Evolutionary conservation across 2,113 vertebrate species (phyloP), one percentile per base, ranked within the genome.

Genomic region (Callospermophilus lateralis): DNA sequence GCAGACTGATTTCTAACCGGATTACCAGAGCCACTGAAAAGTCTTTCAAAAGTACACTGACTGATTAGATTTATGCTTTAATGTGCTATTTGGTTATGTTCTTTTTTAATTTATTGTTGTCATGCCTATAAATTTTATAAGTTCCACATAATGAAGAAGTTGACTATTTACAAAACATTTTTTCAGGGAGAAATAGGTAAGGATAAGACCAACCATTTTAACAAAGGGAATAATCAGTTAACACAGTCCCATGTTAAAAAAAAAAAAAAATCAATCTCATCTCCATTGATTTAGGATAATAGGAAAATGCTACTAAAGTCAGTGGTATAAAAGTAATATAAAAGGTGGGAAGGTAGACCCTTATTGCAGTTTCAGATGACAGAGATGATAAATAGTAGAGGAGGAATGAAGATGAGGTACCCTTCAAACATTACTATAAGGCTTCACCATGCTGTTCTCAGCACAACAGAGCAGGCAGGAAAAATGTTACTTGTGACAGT

Each of bases 71-170:
- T 72, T 70, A 26, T 13, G 26, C 26, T 94, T 63, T 53, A 73
- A 55, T 32, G 6, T 3, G 20, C 20, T 76, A 39, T 74, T 45
- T 65, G 2, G 13, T 89, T 77, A 81, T 89, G 10, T 58, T 78
- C 1, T 84, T 68, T 90, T 92, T 30, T 48, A 92, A 70, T 85
- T 73, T 79, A 70, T 72, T 84, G 70, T 77, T 88, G 26, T 55
- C 72, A 95, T 89, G 53, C 8, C 51, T 89, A 68, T 13, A 39
- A 34, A n/a, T 61, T 84, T 73, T 84, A 3, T 24, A 80, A 85
- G 6, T 16, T 74, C 22, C 20, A 17, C 2, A 68, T 15, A 61
- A 61, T 39, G 74, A 74, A 76, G 17, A 53, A 73, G 28, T 20
- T 92, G 34, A 67, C 15, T 74, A 16, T 37, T 39, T 81, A 15